Conservation (phyloP, 2,113 vertebrate species). For the Athene cunicularia region DNA sequence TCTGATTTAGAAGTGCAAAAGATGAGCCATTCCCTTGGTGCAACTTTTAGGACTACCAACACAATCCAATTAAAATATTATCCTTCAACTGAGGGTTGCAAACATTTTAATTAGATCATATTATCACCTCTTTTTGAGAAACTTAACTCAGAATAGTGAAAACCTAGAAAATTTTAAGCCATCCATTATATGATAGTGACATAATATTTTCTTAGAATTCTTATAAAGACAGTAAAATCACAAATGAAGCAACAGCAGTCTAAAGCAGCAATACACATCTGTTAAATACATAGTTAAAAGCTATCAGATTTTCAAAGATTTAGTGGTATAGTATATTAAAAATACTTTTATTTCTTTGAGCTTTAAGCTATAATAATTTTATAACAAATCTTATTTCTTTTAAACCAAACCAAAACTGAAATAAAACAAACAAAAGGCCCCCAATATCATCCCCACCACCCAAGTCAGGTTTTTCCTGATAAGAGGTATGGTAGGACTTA, state of each 20-base stretch:
- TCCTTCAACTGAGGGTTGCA: neutral
- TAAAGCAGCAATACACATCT: neutral
- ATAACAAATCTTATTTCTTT: neutral
- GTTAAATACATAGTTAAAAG: neutral
- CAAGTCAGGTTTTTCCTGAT: neutral
- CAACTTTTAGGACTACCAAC: neutral
- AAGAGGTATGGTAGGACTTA: neutral
- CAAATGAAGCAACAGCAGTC: neutral
- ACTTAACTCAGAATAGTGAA: neutral
- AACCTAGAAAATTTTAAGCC: neutral
- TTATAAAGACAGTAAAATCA: neutral
- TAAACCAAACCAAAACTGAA: neutral
- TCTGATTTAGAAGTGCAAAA: neutral
- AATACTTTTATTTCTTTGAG: neutral
- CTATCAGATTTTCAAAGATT: neutral
- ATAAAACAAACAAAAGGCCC: neutral
- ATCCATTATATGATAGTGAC: neutral
- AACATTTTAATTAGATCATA: neutral
- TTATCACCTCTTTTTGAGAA: neutral
- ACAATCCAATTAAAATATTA: neutral
- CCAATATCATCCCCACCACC: fast-evolving
- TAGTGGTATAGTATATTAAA: neutral
- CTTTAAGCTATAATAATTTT: neutral
- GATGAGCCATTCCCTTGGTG: neutral
- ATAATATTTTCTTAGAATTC: neutral